Evolutionary conservation across 2,888 invertebrate species (phyloP).

Genomic region (Rambutsinella grinnellia): DNA sequence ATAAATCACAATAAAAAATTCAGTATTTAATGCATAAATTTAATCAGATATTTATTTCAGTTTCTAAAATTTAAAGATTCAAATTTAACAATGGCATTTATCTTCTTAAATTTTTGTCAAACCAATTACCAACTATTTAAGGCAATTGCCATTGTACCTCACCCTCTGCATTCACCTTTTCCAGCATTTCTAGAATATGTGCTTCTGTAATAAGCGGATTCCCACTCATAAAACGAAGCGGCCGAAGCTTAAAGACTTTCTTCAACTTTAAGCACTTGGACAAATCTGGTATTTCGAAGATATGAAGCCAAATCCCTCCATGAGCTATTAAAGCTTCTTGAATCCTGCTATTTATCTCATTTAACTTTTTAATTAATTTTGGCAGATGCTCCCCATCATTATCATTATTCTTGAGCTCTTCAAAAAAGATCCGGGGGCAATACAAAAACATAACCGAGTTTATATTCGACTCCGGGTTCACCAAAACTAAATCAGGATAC

Average conservation of each 20-base stretch:
- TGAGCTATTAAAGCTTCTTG: neutral
- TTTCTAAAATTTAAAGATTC: too few relatives aligned
- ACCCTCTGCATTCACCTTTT: neutral
- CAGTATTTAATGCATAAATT: too few relatives aligned
- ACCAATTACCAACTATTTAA: too few relatives aligned
- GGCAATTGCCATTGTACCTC: too few relatives aligned
- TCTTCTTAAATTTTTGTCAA: too few relatives aligned
- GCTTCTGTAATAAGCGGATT: neutral
- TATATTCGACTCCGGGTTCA: neutral
- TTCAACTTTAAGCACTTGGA: neutral
- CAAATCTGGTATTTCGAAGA: neutral
- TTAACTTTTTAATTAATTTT: neutral
- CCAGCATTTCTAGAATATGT: neutral
- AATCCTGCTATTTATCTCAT: neutral
- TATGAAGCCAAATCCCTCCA: neutral
- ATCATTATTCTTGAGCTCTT: neutral
- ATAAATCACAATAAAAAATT: too few relatives aligned
- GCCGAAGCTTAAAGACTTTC: neutral
- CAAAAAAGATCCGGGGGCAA: too few relatives aligned
- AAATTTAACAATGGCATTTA: too few relatives aligned
- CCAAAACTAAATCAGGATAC: neutral
- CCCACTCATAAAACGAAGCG: conserved; percentile 1
- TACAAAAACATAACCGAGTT: conserved; percentile 2
- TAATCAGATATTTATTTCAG: too few relatives aligned
- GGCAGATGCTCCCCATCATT: neutral